These are phyloP conservation scores for Chelonus insularis DNA, from an alignment of 1,140 invertebrate genomes.

Conservation along the genomic window DNA sequence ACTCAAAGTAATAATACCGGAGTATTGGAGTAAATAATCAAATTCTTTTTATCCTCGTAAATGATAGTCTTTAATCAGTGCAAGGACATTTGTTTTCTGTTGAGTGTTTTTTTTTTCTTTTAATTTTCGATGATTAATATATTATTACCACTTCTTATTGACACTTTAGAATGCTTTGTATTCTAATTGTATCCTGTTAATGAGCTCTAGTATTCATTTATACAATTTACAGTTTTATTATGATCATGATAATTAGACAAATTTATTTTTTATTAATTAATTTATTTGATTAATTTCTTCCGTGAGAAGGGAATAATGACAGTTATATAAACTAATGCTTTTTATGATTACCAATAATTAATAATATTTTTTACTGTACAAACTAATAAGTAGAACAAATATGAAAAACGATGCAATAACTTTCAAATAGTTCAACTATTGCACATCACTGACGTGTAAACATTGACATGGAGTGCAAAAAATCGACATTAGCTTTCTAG, in stretches of 20 bases:
- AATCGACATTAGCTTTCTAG: background rate
- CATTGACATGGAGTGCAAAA: constrained; percentile 12
- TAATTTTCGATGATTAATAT: background rate
- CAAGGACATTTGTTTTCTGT: constrained; percentile 14
- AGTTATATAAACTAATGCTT: background rate
- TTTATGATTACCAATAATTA: background rate
- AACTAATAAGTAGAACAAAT: background rate
- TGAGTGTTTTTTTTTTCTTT: constrained; percentile 3
- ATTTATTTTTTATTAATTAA: too few relatives aligned
- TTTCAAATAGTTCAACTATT: background rate
- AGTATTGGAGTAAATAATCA: background rate
- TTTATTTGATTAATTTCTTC: too few relatives aligned
- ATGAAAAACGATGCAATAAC: background rate
- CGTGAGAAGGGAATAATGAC: background rate
- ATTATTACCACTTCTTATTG: background rate
- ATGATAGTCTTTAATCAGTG: constrained; percentile 9
- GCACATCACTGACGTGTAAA: constrained; percentile 4
- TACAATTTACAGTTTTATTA: too few relatives aligned
- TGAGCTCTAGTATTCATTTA: too few relatives aligned
- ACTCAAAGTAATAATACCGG: background rate
- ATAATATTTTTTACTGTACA: background rate
- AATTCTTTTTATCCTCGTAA: constrained; percentile 6
- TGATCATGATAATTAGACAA: too few relatives aligned
- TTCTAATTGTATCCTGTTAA: background rate
- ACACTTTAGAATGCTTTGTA: background rate